A percentile compares a stretch with the other conserved stretches of the same genome.
Conservation (phyloP, 1,140 invertebrate species). For the Caenorhabditis elegans region WBcel235 BX284603.4:8478001-8478500, state of each 20-base stretch:
- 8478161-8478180: neutral
- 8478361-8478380: neutral
- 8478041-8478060: too few species aligned
- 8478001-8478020: neutral
- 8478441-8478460: neutral
- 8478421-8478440: neutral
- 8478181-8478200: conserved; percentile 12
- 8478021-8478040: neutral
- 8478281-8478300: neutral
- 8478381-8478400: neutral
- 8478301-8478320: neutral
- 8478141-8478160: neutral
- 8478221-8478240: too few species aligned
- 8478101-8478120: neutral
- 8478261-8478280: neutral
- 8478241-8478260: too few species aligned
- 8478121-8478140: neutral
- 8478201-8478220: neutral
- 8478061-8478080: neutral
- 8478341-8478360: conserved; percentile 10
- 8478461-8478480: conserved; percentile 28
- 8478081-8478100: neutral
- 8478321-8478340: neutral
- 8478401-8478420: neutral
- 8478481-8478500: conserved; percentile 36